Base-by-base conservation (phyloP, 2,888 invertebrate genomes). In the Amblyjoppa proteus region DNA sequence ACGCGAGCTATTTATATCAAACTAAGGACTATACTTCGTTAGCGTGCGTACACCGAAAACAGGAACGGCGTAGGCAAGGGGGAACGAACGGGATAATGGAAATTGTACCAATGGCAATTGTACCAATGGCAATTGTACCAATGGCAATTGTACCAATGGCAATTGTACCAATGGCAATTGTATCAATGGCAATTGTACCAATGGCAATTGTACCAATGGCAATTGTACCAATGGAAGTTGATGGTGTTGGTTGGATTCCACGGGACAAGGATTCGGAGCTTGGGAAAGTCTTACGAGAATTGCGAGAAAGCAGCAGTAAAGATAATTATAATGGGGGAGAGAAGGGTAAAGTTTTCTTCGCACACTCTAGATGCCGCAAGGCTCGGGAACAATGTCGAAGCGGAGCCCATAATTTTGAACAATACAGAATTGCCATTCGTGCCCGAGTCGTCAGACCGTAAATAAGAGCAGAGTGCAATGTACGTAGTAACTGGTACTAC, bases 331-430 rank as follows among this genome's bases (percentile, higher is more conserved):
- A 64, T 64, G 31, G 34, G 28, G 16, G 45, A 56, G 56, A 38
- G 73, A 56, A 73, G 38, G 58, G 41, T 73, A 58, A 75, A 75
- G 75, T 75, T 75, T 75, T 49, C 49, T 11, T 11, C 34, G 64
- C n/a, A 49, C 61, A 45, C n/a, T 45, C 28, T 28, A 4, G 28
- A 73, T 56, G 56, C 25, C 9, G 28, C 28, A 28, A 58, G 25
- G 13, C 7, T 64, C 6, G 34, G 64, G 64, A 64, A 64, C 64
- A 64, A 64, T 34, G 31, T 34, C 64, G 64, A 64, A 64, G 34
- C 31, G 31, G 16, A 64, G 64, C 13, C 13, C 64, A 2, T 64
- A n/a, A 64, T 64, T 64, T 34, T 31, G 34, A 64, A 64, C 64
- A 31, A 64, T 34, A 16, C 64, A 5, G 64, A 34, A 64, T 64